Percentiles rank a stretch among this genome's conserved stretches.
Conservation (phyloP, 2,797 vertebrate genomes). For the Peromyscus attwateri region DNA sequence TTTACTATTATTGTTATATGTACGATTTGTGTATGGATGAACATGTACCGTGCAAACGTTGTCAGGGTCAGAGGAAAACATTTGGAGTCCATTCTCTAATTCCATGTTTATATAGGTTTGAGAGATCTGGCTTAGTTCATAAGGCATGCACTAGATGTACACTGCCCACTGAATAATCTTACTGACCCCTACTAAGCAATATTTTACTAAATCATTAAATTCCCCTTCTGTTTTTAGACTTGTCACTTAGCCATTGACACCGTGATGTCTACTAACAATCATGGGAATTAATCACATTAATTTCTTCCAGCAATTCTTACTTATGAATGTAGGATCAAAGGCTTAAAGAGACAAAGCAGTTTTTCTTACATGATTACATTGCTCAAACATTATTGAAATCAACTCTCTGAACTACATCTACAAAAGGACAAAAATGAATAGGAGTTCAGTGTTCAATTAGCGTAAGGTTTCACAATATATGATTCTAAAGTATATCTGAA, state of each 20-base stretch:
- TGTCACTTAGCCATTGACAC: background rate
- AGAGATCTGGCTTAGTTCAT: background rate
- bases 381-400: background rate
- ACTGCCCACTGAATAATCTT: background rate
- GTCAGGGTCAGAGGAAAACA: background rate
- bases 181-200: background rate
- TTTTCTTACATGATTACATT: slow-evolving; percentile 15
- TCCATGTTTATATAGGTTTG: background rate
- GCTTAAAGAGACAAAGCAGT: background rate
- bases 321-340: background rate
- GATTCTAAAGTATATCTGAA: slow-evolving; percentile 54
- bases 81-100: background rate
- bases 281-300: slow-evolving; percentile 33
- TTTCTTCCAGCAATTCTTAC: background rate
- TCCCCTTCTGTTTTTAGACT: background rate
- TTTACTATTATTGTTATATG: slow-evolving; percentile 50
- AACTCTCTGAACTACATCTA: background rate
- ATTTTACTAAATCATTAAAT: slow-evolving; percentile 44
- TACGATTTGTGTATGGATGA: background rate
- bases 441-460: background rate
- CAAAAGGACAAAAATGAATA: slow-evolving; percentile 43
- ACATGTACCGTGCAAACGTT: background rate
- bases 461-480: background rate
- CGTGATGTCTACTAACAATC: background rate
- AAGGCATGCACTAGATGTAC: background rate